Percentiles rank a stretch among this genome's conserved stretches.
phyloP scores from a whole-genome alignment of 2,888 invertebrate species.

The Cerceris rybyensis region DNA sequence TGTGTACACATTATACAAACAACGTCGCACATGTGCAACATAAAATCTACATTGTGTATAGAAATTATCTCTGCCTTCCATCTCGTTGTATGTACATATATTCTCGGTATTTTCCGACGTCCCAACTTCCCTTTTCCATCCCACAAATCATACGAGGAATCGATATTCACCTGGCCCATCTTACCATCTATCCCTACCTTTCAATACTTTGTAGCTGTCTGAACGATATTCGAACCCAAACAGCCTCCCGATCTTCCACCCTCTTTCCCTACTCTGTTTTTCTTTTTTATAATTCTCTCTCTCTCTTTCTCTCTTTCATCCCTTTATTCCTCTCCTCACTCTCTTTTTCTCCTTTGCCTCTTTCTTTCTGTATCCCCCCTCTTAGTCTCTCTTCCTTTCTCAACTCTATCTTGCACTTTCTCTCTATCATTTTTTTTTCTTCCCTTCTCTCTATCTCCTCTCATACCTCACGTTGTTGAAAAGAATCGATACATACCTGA shows the following conservation, averaged over 20 bases:
- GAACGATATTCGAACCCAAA: conserved; percentile 3
- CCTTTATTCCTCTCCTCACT: too few relatives aligned
- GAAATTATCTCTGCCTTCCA: not conserved
- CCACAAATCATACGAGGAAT: conserved; percentile 1
- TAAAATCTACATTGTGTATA: not conserved
- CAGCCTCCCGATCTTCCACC: not conserved
- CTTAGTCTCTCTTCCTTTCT: too few relatives aligned
- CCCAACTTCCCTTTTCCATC: not conserved
- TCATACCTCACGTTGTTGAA: not conserved
- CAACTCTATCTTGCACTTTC: too few relatives aligned
- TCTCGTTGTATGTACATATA: not conserved
- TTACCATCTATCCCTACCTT: conserved; percentile 7
- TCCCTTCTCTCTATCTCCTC: too few relatives aligned
- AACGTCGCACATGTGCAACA: not conserved
- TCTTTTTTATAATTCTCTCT: too few relatives aligned
- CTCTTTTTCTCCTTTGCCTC: too few relatives aligned
- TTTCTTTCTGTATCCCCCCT: too few relatives aligned
- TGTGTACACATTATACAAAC: not conserved
- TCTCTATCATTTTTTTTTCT: too few relatives aligned
- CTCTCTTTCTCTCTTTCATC: too few relatives aligned
- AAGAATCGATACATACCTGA: conserved; percentile 71
- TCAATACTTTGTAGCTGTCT: conserved; percentile 7
- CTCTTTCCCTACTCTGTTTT: too few relatives aligned
- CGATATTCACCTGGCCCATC: conserved; percentile 9
- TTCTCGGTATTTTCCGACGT: not conserved